A percentile compares a stretch with the other conserved stretches of the same genome.
Conservation (phyloP, 2,113 vertebrate genomes). For the Phyllopteryx taeniolatus region DNA sequence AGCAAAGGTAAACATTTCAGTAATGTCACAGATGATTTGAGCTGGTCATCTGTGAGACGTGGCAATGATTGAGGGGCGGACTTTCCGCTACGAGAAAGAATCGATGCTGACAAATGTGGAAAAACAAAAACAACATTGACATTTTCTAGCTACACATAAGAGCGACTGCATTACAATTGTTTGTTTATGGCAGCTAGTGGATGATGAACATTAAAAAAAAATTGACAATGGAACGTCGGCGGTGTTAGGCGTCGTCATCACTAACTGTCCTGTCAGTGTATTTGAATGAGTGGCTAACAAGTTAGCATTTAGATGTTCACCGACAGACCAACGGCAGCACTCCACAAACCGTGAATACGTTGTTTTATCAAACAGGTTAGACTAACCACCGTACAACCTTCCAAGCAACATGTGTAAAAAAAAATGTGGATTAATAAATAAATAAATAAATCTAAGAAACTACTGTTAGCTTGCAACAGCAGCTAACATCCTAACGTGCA, state of each 20-base stretch:
- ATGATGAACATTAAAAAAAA: neutral
- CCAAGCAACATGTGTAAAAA: neutral
- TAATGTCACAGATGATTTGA: neutral
- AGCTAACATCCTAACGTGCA: conserved; percentile 33
- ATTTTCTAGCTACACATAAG: neutral
- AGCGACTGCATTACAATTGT: neutral
- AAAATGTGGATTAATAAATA: neutral
- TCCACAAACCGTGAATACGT: neutral
- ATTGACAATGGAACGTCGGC: conserved; percentile 5
- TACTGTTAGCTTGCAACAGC: conserved; percentile 17
- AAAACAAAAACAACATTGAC: neutral
- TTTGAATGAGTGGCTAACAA: conserved; percentile 63
- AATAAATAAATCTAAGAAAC: neutral
- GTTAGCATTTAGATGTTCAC: conserved; percentile 24
- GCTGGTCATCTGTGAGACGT: conserved; percentile 39
- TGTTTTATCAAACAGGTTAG: fast-evolving
- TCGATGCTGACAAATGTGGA: neutral
- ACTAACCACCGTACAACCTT: neutral
- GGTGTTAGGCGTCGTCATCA: conserved; percentile 70
- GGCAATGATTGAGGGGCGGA: conserved; percentile 48
- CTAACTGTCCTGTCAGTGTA: conserved; percentile 43
- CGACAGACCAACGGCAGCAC: neutral
- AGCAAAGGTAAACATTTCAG: conserved; percentile 7
- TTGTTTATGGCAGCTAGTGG: neutral
- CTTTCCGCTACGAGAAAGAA: neutral